These are phyloP conservation scores for Mastigias papua DNA, from an alignment of 30 jellyfish, hydroid and myxozoan genomes.

Conservation along the genomic window DNA sequence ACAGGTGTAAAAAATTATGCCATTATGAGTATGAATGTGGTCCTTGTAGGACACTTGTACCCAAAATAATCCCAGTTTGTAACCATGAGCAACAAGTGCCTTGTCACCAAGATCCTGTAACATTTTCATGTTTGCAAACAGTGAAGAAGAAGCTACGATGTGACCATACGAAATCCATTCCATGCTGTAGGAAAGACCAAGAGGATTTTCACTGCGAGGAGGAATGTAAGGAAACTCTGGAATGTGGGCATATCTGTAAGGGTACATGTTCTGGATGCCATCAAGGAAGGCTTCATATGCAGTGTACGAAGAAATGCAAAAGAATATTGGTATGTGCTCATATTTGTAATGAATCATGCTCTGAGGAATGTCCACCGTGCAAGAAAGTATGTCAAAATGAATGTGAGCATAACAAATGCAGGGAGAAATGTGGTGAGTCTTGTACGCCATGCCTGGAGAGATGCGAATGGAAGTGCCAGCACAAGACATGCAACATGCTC, in stretches of 20 bases:
- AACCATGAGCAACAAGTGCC: constrained; percentile 64
- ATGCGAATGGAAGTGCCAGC: constrained; percentile 57
- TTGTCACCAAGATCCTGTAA: constrained; percentile 39
- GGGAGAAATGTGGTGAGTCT: constrained; percentile 46
- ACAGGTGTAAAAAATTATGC: constrained; percentile 44
- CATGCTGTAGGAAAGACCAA: not conserved
- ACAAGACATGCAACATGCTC: constrained; percentile 40
- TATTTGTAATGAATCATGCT: constrained; percentile 53
- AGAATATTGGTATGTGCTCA: constrained; percentile 55
- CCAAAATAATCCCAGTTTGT: constrained; percentile 54
- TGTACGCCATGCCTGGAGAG: constrained; percentile 52
- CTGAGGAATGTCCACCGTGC: constrained; percentile 73
- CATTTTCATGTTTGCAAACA: constrained; percentile 8
- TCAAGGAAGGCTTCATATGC: constrained; percentile 66
- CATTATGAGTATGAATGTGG: constrained; percentile 71
- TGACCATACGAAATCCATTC: constrained; percentile 7
- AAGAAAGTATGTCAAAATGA: constrained; percentile 14
- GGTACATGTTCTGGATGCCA: constrained; percentile 71
- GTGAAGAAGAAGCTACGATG: constrained; percentile 8
- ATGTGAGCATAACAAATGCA: constrained; percentile 34
- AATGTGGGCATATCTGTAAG: constrained; percentile 77
- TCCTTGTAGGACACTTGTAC: constrained; percentile 69
- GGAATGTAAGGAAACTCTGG: constrained; percentile 45
- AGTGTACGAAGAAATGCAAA: constrained; percentile 52
- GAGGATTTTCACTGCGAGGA: constrained; percentile 22